Conservation (phyloP, 2,797 vertebrate genomes). For the Takifugu rubripes region DNA sequence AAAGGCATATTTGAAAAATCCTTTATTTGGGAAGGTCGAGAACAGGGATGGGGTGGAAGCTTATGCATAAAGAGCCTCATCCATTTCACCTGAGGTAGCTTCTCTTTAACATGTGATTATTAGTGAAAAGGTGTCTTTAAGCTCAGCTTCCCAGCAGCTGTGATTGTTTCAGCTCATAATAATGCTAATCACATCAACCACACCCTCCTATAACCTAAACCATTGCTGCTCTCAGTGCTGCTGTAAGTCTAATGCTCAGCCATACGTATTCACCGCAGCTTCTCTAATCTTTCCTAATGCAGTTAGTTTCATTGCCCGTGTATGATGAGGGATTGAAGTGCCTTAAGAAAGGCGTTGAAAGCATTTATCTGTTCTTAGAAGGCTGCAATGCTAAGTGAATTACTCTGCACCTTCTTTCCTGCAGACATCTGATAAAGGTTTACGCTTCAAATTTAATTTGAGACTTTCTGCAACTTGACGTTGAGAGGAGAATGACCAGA, state of each 20-base stretch:
- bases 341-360: slow-evolving; percentile 58
- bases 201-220: slow-evolving; percentile 33
- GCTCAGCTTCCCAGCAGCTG: slow-evolving; percentile 37
- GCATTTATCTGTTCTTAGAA: slow-evolving; percentile 52
- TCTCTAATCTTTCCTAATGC: slow-evolving; percentile 48
- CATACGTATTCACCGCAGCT: slow-evolving; percentile 45
- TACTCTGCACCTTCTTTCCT: slow-evolving; percentile 19
- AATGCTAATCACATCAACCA: slow-evolving; percentile 52
- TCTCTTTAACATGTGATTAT: slow-evolving; percentile 47
- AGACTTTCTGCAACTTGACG: slow-evolving; percentile 10
- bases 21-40: too few species aligned
- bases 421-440: slow-evolving; percentile 38
- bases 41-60: background rate
- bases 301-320: slow-evolving; percentile 51
- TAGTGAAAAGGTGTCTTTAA: slow-evolving; percentile 30
- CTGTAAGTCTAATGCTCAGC: slow-evolving; percentile 13
- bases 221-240: slow-evolving; percentile 23
- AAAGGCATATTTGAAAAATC: too few species aligned
- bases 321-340: slow-evolving; percentile 34
- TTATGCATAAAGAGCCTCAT: slow-evolving; percentile 2
- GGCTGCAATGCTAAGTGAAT: slow-evolving; percentile 38
- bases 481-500: background rate
- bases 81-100: background rate
- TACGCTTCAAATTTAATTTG: slow-evolving; percentile 49
- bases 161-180: slow-evolving; percentile 38